Percentiles rank a stretch among this genome's conserved stretches.
Evolutionary conservation across 2,113 vertebrate species (phyloP).

Genomic region (Trichechus manatus): DNA sequence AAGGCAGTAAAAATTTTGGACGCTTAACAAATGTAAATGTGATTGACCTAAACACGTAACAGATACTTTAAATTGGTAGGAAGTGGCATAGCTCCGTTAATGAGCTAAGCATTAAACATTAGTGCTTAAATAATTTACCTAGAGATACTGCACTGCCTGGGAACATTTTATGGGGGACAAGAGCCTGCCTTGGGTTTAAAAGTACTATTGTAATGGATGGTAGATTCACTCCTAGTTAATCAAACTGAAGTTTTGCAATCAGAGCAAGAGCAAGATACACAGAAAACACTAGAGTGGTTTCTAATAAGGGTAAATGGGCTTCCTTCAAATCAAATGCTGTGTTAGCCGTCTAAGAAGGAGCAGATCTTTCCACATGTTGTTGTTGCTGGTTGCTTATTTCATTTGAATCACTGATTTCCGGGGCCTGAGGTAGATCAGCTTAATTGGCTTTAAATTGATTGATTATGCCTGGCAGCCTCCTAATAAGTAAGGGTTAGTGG

Average conservation of each 20-base stretch:
- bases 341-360: neutral
- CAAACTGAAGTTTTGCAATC: neutral
- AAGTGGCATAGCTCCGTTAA: neutral
- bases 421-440: neutral
- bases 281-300: neutral
- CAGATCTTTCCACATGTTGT: neutral
- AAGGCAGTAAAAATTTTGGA: neutral
- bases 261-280: neutral
- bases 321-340: neutral
- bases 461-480: constrained; percentile 38
- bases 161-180: neutral
- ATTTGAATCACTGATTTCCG: constrained; percentile 64
- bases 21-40: neutral
- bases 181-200: neutral
- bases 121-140: neutral
- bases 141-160: neutral
- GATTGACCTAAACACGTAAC: neutral
- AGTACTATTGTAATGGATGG: neutral
- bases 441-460: constrained; percentile 51
- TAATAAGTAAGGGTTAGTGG: constrained; percentile 62
- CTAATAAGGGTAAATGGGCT: constrained; percentile 9
- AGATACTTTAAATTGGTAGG: neutral
- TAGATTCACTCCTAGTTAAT: neutral
- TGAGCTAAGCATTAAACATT: neutral
- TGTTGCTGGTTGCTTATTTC: constrained; percentile 45